Base-by-base conservation (phyloP, 2,797 vertebrate species). In the Iguana delicatissima region DNA sequence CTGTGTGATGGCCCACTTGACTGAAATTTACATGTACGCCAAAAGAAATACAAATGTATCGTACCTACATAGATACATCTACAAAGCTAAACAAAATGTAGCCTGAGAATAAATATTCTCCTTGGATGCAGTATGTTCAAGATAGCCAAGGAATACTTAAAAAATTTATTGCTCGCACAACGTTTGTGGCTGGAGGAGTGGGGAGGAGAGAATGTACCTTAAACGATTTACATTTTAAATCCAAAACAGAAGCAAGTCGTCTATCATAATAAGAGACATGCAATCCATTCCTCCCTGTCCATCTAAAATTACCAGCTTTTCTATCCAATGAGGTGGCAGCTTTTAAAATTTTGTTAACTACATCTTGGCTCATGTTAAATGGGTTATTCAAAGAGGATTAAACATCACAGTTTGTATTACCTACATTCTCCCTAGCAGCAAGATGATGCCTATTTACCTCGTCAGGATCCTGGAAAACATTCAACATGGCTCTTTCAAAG, bases 401-500 rank as follows among this genome's bases (percentile, higher is more conserved):
- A 94, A 93, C 50, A 88, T 92, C 88, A 85, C 91, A 89, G 59
- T 24, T 55, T 92, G 74, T 91, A 38, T 79, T 93, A 80, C 92
- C 50, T 90, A 69, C 89, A 74, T 94, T 90, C 91, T 93, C 86
- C 50, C 91, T 93, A 89, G 89, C 72, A 91, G 84, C 89, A 92
- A 93, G 89, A 91, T 86, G 92, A 88, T 92, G 93, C 91, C 89
- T 94, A 80, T 94, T 95, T 94, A 92, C 86, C 29, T 92, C 74
- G 90, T 72, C 38, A 89, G 85, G 86, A 83, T 86, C 52, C 81
- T 95, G 93, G 93, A 94, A 90, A 22, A 72, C 3, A 59, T 91
- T 88, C 93, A 95, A n/a, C 0, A 0, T 77, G 80, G 67, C 89
- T 93, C 46, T 93, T 67, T 91, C 86, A 90, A 88, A 84, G 62